Evolutionary conservation across 1,140 invertebrate genomes (phyloP).

Genomic region (Atta colombica): DNA sequence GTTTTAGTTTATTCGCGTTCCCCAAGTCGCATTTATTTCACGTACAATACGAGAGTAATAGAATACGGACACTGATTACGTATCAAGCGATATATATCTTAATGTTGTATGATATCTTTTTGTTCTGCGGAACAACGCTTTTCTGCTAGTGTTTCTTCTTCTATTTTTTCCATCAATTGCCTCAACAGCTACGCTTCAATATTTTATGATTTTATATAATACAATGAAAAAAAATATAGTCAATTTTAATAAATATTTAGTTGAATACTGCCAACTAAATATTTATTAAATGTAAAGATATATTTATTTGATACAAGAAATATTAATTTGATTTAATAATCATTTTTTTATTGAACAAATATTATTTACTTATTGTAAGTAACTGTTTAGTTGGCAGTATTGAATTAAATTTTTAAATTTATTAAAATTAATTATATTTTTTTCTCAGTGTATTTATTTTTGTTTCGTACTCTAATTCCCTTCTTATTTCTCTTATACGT

Average conservation of each 20-base stretch:
- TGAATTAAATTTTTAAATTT: too few species aligned
- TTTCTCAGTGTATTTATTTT: background rate
- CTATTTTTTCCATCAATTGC: background rate
- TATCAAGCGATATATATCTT: background rate
- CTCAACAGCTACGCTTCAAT: background rate
- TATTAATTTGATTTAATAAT: too few species aligned
- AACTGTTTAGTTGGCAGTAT: too few species aligned
- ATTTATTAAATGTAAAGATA: too few species aligned
- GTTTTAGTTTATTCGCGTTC: background rate
- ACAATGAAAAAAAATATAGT: too few species aligned
- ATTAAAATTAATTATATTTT: too few species aligned
- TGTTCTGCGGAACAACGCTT: background rate
- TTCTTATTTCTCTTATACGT: background rate
- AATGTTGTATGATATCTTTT: background rate
- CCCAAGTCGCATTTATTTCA: background rate
- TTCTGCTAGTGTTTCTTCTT: background rate
- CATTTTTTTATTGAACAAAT: too few species aligned
- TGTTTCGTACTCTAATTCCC: too few species aligned
- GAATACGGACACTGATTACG: constrained; percentile 12
- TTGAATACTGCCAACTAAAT: too few species aligned
- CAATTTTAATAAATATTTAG: too few species aligned
- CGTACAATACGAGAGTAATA: constrained; percentile 23
- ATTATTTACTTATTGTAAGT: too few species aligned
- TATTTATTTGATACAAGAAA: too few species aligned
- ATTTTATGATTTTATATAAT: background rate